These are phyloP conservation scores for Diplogasteroides magnus DNA, from an alignment of 1,140 invertebrate species.

Conservation along the genomic window DNA sequence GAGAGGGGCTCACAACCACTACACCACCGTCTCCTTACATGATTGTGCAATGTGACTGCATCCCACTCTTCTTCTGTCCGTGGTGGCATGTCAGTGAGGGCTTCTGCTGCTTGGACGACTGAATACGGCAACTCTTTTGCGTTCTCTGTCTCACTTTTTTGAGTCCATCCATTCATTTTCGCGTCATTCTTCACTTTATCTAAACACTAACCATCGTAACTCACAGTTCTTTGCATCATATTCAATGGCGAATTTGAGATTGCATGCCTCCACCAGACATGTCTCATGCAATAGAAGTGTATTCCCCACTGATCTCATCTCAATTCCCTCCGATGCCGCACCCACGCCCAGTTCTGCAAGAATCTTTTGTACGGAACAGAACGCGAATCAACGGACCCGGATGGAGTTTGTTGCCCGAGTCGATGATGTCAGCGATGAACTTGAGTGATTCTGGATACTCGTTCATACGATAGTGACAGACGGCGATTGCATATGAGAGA, in stretches of 20 bases:
- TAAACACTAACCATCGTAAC: conserved; percentile 23
- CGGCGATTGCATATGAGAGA: conserved; percentile 87
- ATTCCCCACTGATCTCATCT: conserved; percentile 92
- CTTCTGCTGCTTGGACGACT: conserved; percentile 16
- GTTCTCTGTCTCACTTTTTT: conserved; percentile 1
- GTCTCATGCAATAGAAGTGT: conserved; percentile 90
- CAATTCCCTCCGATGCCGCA: conserved; percentile 93
- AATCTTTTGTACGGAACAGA: background rate
- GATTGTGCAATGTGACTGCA: conserved; percentile 93
- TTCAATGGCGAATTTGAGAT: conserved; percentile 95
- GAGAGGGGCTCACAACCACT: no score
- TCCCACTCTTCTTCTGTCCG: conserved; percentile 90
- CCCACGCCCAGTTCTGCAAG: conserved; percentile 81
- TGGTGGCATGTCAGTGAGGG: conserved; percentile 94
- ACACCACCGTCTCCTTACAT: no score
- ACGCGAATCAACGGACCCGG: conserved; percentile 61
- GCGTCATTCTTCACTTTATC: conserved; percentile 1
- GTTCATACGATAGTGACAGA: conserved; percentile 89
- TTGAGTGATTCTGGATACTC: conserved; percentile 82
- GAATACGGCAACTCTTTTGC: conserved; percentile 4
- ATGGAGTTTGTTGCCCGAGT: conserved; percentile 89
- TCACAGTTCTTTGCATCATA: conserved; percentile 90
- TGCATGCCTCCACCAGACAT: conserved; percentile 93
- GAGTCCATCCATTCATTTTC: background rate
- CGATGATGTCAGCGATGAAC: conserved; percentile 81